Evolutionary conservation across 2,888 invertebrate species (phyloP), one percentile per base, ranked within the genome.

Genomic region (Luperina testacea): DNA sequence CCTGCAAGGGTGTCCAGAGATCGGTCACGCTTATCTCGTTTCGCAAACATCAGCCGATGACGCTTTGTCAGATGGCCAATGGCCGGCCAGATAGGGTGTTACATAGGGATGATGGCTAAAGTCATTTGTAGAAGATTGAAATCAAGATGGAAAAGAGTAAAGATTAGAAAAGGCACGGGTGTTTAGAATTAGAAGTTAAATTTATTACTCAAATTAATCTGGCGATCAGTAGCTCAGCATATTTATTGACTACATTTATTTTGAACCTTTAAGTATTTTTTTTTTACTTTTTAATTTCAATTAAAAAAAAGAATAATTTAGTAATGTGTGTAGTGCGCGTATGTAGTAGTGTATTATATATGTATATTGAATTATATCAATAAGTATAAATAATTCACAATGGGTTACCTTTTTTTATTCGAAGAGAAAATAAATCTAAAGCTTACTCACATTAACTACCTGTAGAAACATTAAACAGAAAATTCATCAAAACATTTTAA

Each of bases 11-110:
- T 88, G 92, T 90, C 90, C 92, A 90, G 87, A 93, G 94, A 94
- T 94, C 92, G 93, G 94, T 94, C 94, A 93, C 92, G 94, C 94
- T 94, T 94, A 95, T 95, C 94, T 94, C 88, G 85, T 88, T 88
- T 86, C 91, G 93, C 92, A 95, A 95, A 95, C 95, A 95, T 93
- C 83, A 89, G 87, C 89, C 89, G 92, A 90, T 92, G 93, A 93
- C 91, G 92, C 90, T 83, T 84, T 80, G 92, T 90, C 93, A 91
- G 92, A 92, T 92, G 86, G 90, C 80, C 88, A 87, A 92, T 92
- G 85, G 90, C 79, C 88, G 87, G 85, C 83, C 86, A 90, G 91
- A 91, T 90, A 87, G 91, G 90, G 86, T 87, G 85, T 80, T 86
- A 87, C 82, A 80, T 83, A 82, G 89, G 87, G 88, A 89, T 84